Evolutionary conservation across 2,888 invertebrate genomes (phyloP).

Genomic region (Lissonota sp.): DNA sequence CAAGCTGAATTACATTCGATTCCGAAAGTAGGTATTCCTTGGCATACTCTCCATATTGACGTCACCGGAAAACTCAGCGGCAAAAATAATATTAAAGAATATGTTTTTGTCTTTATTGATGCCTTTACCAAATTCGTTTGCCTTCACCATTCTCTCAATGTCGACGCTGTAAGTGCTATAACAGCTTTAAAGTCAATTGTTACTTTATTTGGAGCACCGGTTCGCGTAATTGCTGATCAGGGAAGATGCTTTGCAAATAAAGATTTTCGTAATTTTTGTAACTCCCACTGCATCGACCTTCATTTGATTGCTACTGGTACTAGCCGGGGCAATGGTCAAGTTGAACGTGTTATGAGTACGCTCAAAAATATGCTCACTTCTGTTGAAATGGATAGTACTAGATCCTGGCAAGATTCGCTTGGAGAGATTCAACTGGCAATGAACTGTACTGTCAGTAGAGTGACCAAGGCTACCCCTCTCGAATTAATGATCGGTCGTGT

Average conservation of each 20-base stretch:
- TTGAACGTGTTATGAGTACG: conserved; percentile 70
- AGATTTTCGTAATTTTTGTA: conserved; percentile 64
- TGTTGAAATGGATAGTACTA: conserved; percentile 61
- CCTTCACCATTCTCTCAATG: conserved; percentile 72
- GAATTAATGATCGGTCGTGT: conserved; percentile 74
- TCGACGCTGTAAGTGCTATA: conserved; percentile 67
- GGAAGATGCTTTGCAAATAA: conserved; percentile 60
- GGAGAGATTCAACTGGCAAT: conserved; percentile 72
- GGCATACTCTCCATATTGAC: conserved; percentile 76
- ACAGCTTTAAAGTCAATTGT: conserved; percentile 59
- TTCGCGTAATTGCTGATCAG: conserved; percentile 61
- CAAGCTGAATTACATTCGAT: conserved; percentile 75
- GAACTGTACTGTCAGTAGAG: conserved; percentile 69
- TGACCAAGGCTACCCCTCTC: conserved; percentile 70
- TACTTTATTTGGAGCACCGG: conserved; percentile 62
- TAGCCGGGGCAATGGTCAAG: conserved; percentile 72
- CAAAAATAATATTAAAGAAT: conserved; percentile 72
- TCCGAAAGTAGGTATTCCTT: conserved; percentile 71
- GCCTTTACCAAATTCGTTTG: conserved; percentile 69
- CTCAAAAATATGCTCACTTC: conserved; percentile 70
- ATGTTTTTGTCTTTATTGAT: conserved; percentile 71
- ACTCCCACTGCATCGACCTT: conserved; percentile 45
- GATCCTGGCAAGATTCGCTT: conserved; percentile 72
- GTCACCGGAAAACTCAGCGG: conserved; percentile 67
- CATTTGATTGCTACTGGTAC: conserved; percentile 71